These are phyloP conservation scores for Zelostemma sp. DNA, from an alignment of 1,140 invertebrate species.

Conservation along the genomic window DNA sequence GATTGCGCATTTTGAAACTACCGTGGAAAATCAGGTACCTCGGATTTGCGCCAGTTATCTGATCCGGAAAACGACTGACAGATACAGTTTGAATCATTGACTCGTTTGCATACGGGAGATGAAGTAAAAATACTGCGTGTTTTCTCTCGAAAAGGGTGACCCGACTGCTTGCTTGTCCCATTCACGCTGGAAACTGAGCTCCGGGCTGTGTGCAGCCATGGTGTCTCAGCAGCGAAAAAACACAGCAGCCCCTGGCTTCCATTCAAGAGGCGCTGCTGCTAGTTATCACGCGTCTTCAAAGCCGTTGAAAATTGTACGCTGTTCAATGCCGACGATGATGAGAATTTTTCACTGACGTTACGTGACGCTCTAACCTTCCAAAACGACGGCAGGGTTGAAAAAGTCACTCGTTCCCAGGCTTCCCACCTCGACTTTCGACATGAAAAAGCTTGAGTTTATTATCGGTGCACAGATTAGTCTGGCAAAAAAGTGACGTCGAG, in stretches of 20 bases:
- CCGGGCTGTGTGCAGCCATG: conserved; percentile 2
- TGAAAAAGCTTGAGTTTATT: background rate
- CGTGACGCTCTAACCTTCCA: conserved; percentile 26
- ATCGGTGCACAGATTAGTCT: background rate
- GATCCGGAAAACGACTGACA: too few relatives aligned
- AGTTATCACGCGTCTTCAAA: conserved; percentile 30
- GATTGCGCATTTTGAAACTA: too few relatives aligned
- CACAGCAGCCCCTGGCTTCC: conserved; percentile 31
- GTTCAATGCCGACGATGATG: conserved; percentile 22
- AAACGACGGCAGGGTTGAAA: background rate
- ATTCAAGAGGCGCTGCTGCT: conserved; percentile 29
- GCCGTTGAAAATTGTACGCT: conserved; percentile 36
- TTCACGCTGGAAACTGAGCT: background rate
- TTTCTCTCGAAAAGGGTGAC: conserved; percentile 1
- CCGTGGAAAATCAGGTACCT: background rate
- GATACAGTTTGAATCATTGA: background rate
- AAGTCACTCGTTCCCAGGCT: conserved; percentile 24
- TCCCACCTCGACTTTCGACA: conserved; percentile 14
- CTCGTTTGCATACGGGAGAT: background rate
- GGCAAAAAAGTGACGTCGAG: background rate
- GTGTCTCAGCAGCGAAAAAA: conserved; percentile 23
- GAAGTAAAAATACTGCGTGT: background rate
- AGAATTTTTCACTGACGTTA: conserved; percentile 11
- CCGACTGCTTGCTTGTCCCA: conserved; percentile 4
- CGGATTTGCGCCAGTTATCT: background rate